Base-by-base conservation (phyloP, 1,140 invertebrate genomes). In the Chlorops oryzae region DNA sequence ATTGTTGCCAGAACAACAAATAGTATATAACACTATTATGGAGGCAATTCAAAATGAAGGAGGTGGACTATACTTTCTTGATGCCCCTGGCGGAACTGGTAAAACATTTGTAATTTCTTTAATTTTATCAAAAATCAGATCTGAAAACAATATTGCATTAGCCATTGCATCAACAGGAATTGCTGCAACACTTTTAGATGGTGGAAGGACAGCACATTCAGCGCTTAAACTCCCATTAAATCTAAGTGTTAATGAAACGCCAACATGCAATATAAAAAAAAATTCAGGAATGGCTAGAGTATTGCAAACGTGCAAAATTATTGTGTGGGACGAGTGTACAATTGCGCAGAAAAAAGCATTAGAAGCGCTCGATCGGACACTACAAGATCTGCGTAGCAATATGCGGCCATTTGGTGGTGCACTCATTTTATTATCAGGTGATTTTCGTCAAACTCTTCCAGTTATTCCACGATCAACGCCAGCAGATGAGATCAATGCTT, bases 391-490 rank as follows among this genome's bases (percentile, higher is more conserved):
- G 9, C 57, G 58, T 9, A 46, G 54, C 27, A 59, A 64, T 47
- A 7, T 57, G 22, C 1, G 39, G 18, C 54, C 48, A 10, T 68
- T 70, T 51, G 60, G 58, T 39, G 61, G 59, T 15, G 61, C 66
- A 58, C 48, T 61, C 37, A 49, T 68, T 34, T 43, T 69, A 42
- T 50, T 62, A 39, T 47, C 70, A 52, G 75, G 76, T 37, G 73
- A 79, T 65, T 80, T 78, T 58, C 50, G 74, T 40, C 74, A 80
- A 62, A 77, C 62, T 12, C 52, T 78, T 18, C 74, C 75, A 3
- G 68, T 78, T 5, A 70, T 77, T 20, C 51, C 56, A 39, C 57
- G 63, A 59, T 66, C 59, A 52, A 77, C 72, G 10, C 47, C 56
- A 38, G 73, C 73, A 45, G 68, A 78, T 61, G 70, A 75, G 51